phyloP scores from a whole-genome alignment of 2,797 vertebrate genomes.

The Oryzias sinensis region DNA sequence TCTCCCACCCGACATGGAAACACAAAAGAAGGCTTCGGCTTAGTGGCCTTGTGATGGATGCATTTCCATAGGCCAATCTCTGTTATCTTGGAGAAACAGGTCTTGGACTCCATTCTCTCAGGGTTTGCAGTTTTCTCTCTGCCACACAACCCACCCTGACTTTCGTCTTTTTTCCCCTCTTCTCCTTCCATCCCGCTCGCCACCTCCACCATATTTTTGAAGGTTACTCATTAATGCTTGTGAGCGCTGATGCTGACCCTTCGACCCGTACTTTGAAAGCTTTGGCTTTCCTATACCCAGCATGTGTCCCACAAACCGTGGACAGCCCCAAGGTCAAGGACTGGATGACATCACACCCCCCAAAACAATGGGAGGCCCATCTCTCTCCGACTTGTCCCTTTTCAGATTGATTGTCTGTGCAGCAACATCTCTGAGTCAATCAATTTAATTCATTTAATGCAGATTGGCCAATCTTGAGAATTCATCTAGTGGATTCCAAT shows the following conservation, averaged over 20 bases:
- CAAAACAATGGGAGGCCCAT: slow-evolving; percentile 72
- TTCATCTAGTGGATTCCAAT: slow-evolving; percentile 39
- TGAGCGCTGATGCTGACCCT: slow-evolving; percentile 76
- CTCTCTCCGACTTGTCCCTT: slow-evolving; percentile 46
- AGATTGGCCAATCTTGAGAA: slow-evolving; percentile 56
- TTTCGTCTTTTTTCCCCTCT: slow-evolving; percentile 27
- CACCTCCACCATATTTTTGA: slow-evolving; percentile 69
- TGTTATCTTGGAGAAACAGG: slow-evolving; percentile 84
- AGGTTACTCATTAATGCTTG: slow-evolving; percentile 83
- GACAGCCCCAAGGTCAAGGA: slow-evolving; percentile 77
- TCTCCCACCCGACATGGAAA: slow-evolving; percentile 61
- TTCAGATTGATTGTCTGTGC: slow-evolving; percentile 73
- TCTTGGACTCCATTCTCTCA: slow-evolving; percentile 77
- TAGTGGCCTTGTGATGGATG: slow-evolving; percentile 82
- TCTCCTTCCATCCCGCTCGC: slow-evolving; percentile 44
- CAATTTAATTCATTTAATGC: slow-evolving; percentile 71
- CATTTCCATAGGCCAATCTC: slow-evolving; percentile 81
- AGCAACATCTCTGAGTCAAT: slow-evolving; percentile 72
- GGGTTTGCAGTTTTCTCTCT: slow-evolving; percentile 73
- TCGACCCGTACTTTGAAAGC: slow-evolving; percentile 74
- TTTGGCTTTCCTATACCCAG: slow-evolving; percentile 60
- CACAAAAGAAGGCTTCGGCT: slow-evolving; percentile 78
- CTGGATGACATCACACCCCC: slow-evolving; percentile 55
- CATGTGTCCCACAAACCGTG: slow-evolving; percentile 46
- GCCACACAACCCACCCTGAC: slow-evolving; percentile 53